Conservation (phyloP, 2,113 vertebrate species). For the Grammomys surdaster region DNA sequence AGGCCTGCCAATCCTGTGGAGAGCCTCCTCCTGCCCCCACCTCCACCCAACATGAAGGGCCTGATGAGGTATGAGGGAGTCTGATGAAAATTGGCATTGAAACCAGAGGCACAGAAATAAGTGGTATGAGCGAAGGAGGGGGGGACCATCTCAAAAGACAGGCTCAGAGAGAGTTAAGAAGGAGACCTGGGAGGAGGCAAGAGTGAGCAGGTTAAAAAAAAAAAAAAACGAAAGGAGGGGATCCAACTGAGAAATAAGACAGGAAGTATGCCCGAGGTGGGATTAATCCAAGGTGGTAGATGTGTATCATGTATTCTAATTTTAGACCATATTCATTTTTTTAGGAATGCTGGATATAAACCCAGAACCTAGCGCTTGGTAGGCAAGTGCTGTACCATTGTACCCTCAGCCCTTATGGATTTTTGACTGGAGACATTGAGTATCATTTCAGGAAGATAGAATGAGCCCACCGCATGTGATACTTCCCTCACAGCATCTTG, state of each 20-base stretch:
- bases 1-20: constrained; percentile 69
- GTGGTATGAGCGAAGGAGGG: not conserved
- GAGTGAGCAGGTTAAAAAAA: not conserved
- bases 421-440: not conserved
- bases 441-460: not conserved
- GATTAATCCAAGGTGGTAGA: not conserved
- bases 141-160: not conserved
- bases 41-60: constrained; percentile 22
- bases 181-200: not conserved
- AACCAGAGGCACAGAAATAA: constrained; percentile 21
- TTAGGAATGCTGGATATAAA: not conserved
- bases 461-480: not conserved
- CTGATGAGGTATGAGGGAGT: not conserved
- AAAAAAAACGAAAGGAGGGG: not conserved
- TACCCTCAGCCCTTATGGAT: not conserved
- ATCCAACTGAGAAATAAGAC: not conserved
- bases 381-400: not conserved
- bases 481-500: not conserved
- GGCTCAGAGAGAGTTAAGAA: not conserved
- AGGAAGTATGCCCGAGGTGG: not conserved
- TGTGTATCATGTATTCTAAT: not conserved
- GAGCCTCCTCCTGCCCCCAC: not conserved
- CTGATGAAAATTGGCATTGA: not conserved
- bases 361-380: not conserved
- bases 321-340: not conserved